Evolutionary conservation across 2,888 invertebrate species (phyloP).

Genomic region (Biston stratarius): DNA sequence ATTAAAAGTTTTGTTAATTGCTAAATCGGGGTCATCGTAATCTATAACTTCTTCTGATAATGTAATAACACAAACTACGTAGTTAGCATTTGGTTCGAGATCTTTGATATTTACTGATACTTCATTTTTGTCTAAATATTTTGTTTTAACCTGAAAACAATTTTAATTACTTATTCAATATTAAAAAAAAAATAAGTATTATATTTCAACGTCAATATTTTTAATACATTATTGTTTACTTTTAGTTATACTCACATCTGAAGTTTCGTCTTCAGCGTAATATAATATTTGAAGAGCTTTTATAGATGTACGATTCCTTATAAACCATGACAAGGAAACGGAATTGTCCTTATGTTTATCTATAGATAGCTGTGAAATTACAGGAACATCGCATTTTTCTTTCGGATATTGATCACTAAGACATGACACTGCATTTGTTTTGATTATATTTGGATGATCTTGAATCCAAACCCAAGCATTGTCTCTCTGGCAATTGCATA

Average conservation of each 20-base stretch:
- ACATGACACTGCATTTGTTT: conserved; percentile 69
- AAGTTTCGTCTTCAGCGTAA: conserved; percentile 83
- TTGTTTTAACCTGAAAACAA: conserved; percentile 73
- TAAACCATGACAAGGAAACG: conserved; percentile 95
- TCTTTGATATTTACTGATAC: conserved; percentile 72
- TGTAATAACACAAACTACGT: conserved; percentile 74
- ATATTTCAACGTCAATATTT: too few relatives aligned
- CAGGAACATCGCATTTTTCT: conserved; percentile 88
- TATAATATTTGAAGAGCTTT: conserved; percentile 94
- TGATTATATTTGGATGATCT: conserved; percentile 90
- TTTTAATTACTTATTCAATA: neutral
- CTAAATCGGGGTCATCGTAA: conserved; percentile 55
- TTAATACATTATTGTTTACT: neutral
- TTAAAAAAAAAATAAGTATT: too few relatives aligned
- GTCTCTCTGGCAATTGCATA: conserved; percentile 95
- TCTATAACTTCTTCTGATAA: conserved; percentile 69
- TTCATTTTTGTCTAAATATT: conserved; percentile 72
- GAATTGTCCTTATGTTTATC: conserved; percentile 95
- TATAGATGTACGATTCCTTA: conserved; percentile 93
- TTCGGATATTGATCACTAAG: conserved; percentile 76
- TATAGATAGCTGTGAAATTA: conserved; percentile 93
- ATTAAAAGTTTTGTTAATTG: conserved; percentile 58
- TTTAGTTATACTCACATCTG: conserved; percentile 59
- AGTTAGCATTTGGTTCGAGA: conserved; percentile 69
- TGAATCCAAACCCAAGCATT: conserved; percentile 97